Evolutionary conservation across 2,888 invertebrate species (phyloP).

Genomic region (Dryadula phaetusa): DNA sequence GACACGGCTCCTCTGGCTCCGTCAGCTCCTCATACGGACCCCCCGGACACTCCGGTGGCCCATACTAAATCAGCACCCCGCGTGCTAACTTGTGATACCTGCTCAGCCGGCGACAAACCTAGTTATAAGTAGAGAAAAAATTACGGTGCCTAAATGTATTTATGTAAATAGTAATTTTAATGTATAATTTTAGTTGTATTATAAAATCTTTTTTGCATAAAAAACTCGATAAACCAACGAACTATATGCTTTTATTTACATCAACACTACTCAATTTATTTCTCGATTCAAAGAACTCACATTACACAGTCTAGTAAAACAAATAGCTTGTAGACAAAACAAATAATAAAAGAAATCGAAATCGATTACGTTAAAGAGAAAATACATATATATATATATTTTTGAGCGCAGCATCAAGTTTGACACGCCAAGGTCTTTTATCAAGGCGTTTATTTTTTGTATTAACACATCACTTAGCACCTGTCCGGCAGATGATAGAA

Average conservation of each 20-base stretch:
- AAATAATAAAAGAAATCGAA: conserved; percentile 44
- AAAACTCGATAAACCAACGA: conserved; percentile 70
- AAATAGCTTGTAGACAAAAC: conserved; percentile 22
- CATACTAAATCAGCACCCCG: conserved; percentile 80
- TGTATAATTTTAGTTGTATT: conserved; percentile 80
- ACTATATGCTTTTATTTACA: conserved; percentile 45
- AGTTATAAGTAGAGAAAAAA: conserved; percentile 83
- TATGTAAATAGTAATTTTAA: conserved; percentile 85
- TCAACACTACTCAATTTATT: conserved; percentile 29
- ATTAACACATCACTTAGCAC: conserved; percentile 54
- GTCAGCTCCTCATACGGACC: conserved; percentile 86
- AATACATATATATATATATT: conserved; percentile 29
- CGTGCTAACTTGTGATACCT: conserved; percentile 79
- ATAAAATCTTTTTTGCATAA: conserved; percentile 81
- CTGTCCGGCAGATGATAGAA: conserved; percentile 69
- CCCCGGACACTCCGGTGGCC: conserved; percentile 88
- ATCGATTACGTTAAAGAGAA: conserved; percentile 39
- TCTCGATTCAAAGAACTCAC: conserved; percentile 36
- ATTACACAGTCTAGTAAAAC: conserved; percentile 10
- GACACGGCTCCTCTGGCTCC: conserved; percentile 49
- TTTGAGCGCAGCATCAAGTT: conserved; percentile 32
- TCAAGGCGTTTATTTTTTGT: conserved; percentile 50
- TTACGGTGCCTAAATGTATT: conserved; percentile 85
- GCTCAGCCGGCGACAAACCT: conserved; percentile 79
- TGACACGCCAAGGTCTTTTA: conserved; percentile 48